Evolutionary conservation across 2,888 invertebrate genomes (phyloP), one percentile per base, ranked within the genome.

Genomic region (Branchipolynoe longqiensis): DNA sequence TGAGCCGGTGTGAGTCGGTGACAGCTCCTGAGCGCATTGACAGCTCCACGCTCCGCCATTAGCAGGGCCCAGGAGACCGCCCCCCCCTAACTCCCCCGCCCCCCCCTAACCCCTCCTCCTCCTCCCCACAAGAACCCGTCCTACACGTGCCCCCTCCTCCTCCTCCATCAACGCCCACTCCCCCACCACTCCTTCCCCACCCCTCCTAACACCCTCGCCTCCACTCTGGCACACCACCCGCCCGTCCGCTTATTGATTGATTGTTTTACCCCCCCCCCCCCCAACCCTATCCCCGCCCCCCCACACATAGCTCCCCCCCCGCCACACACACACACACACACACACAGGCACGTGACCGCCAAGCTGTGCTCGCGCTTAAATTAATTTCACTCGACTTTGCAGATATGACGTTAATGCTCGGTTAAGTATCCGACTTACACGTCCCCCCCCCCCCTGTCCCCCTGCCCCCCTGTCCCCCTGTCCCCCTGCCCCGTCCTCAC

Each of bases 331-430:
- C n/a, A n/a, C n/a, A n/a, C n/a, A n/a, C n/a, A n/a, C n/a, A n/a
- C n/a, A n/a, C n/a, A n/a, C n/a, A n/a, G n/a, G n/a, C n/a, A n/a
- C n/a, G n/a, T n/a, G n/a, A n/a, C n/a, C 48, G 18, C 48, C 48
- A 48, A 8, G 8, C 48, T 18, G 8, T 48, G 8, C 48, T 48
- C 33, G 14, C 36, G 69, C 69, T 36, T 69, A 69, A 69, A 69
- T 69, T 69, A 69, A 69, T 69, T 69, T 69, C 69, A 69, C 69
- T 69, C 69, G 69, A 69, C 69, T 69, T 69, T 69, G 69, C 69
- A 69, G 69, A 18, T 69, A 69, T 69, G 69, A 69, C 69, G 38
- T 69, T 69, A 69, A 69, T 69, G 69, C 69, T n/a, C 69, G 18
- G 69, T 25, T 69, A 69, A 69, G 69, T 25, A 36, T 38, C 14